These are phyloP conservation scores for Pachyrhynchus sulphureomaculatus DNA, from an alignment of 1,140 invertebrate species.

Conservation along the genomic window DNA sequence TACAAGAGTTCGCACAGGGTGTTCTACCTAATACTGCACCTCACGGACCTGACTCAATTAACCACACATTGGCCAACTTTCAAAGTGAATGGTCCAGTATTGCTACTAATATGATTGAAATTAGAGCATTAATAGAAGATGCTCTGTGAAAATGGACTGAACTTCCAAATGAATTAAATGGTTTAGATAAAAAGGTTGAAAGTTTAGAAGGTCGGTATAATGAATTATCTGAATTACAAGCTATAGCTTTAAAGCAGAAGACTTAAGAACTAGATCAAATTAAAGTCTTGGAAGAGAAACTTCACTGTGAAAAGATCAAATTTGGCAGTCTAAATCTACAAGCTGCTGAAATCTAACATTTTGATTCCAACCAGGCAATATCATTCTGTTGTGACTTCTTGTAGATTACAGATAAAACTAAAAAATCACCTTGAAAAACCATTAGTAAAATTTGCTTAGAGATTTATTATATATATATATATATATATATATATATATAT, in stretches of 20 bases:
- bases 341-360: constrained; percentile 85
- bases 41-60: constrained; percentile 81
- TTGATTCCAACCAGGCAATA: no score
- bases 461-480: no score
- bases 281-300: constrained; percentile 84
- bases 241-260: constrained; percentile 81
- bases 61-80: constrained; percentile 76
- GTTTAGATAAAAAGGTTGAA: constrained; percentile 78
- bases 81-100: constrained; percentile 89
- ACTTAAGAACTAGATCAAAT: constrained; percentile 82
- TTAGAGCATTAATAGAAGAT: constrained; percentile 83
- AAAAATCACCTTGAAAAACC: no score
- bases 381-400: no score
- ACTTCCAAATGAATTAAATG: constrained; percentile 83
- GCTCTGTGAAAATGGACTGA: constrained; percentile 87
- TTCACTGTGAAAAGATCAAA: constrained; percentile 87
- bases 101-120: constrained; percentile 85
- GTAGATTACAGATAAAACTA: no score
- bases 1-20: constrained; percentile 85
- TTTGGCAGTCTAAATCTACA: constrained; percentile 85
- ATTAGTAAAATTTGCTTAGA: no score
- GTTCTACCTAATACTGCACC: constrained; percentile 92
- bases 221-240: constrained; percentile 74
- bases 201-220: constrained; percentile 71
- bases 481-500: no score